Evolutionary conservation across 2,113 vertebrate genomes (phyloP).

Genomic region (Nerophis lumbriciformis): DNA sequence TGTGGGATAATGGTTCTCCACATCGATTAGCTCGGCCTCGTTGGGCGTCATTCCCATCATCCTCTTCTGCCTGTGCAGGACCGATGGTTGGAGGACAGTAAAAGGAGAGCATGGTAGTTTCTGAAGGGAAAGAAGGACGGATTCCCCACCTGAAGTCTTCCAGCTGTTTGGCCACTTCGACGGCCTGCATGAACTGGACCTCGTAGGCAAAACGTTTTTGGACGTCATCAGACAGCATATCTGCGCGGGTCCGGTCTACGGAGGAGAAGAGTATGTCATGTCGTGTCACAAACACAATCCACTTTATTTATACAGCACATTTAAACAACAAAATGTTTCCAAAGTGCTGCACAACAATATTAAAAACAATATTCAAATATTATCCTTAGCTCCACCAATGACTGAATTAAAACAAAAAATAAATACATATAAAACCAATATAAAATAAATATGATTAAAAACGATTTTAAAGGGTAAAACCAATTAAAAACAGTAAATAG

Average conservation of each 20-base stretch:
- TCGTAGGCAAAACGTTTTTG: constrained; percentile 69
- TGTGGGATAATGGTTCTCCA: constrained; percentile 77
- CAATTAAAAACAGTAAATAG: too few species aligned
- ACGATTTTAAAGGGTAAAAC: too few species aligned
- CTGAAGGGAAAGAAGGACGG: neutral
- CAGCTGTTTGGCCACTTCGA: constrained; percentile 73
- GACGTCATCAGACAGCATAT: constrained; percentile 74
- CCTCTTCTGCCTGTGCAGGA: constrained; percentile 75
- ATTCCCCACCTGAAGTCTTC: constrained; percentile 79
- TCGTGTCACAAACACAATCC: too few species aligned
- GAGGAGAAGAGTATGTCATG: neutral
- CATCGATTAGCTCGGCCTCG: constrained; percentile 75
- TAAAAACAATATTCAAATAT: too few species aligned
- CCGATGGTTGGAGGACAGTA: neutral
- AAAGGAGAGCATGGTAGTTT: neutral
- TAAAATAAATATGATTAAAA: too few species aligned
- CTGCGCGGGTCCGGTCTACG: constrained; percentile 78
- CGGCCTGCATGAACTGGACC: constrained; percentile 61
- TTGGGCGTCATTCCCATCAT: constrained; percentile 89
- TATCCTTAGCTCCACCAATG: too few species aligned
- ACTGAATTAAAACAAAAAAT: too few species aligned
- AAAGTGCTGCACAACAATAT: too few species aligned
- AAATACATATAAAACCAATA: too few species aligned
- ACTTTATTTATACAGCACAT: too few species aligned
- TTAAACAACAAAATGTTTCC: too few species aligned